phyloP scores from a whole-genome alignment of 2,888 invertebrate species.

The Caenorhabditis panamensis region DNA sequence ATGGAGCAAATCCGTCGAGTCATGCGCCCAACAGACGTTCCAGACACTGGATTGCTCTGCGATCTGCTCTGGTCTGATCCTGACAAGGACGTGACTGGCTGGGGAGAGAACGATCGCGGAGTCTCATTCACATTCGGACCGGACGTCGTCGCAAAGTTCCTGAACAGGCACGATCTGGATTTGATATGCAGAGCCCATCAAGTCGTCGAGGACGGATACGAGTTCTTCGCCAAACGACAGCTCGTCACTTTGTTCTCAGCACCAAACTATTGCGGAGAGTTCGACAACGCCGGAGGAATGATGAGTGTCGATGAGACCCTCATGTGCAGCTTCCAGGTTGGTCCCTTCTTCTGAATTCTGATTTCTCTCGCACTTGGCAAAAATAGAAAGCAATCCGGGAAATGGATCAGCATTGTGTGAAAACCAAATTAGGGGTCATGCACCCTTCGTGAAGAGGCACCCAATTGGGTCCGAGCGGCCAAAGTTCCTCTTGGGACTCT shows the following conservation, averaged over 20 bases:
- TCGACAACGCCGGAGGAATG: constrained; percentile 99
- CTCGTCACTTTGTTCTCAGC: constrained; percentile 93
- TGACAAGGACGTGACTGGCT: constrained; percentile 68
- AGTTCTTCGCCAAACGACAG: constrained; percentile 83
- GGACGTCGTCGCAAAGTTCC: constrained; percentile 66
- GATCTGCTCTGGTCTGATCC: constrained; percentile 83
- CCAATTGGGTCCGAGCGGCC: not conserved
- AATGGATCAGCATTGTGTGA: not conserved
- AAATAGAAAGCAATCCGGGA: constrained; percentile 15
- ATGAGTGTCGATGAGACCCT: constrained; percentile 99
- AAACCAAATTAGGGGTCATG: constrained; percentile 20
- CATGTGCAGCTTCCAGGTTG: constrained; percentile 99
- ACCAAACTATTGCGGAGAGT: no score
- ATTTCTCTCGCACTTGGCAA: not conserved
- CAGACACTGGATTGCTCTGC: constrained; percentile 89
- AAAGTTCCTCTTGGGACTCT: not conserved
- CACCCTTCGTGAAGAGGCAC: not conserved
- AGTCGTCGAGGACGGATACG: constrained; percentile 85
- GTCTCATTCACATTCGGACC: constrained; percentile 84
- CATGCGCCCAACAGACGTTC: constrained; percentile 78
- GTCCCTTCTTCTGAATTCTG: not conserved
- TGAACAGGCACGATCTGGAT: constrained; percentile 73
- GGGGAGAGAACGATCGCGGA: constrained; percentile 81
- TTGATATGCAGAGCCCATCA: constrained; percentile 77
- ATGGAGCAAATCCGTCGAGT: constrained; percentile 60